Conservation (phyloP, 2,797 vertebrate species). For the Sebastes cheni region DNA sequence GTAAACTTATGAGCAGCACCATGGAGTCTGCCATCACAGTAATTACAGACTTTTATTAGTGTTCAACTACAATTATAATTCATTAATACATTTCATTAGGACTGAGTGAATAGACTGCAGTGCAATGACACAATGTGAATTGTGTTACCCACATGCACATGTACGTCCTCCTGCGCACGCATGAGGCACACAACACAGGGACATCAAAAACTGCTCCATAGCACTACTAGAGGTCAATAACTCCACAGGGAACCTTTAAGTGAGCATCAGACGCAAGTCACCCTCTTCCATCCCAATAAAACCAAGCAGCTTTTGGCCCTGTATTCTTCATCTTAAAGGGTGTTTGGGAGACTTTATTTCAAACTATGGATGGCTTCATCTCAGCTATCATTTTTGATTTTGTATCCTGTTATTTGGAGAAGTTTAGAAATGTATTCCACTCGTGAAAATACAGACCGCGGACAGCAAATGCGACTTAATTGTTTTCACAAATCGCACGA, state of each 20-base stretch:
- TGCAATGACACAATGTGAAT: accelerated
- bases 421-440: not conserved
- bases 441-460: not conserved
- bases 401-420: not conserved
- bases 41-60: not conserved
- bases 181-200: not conserved
- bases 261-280: not conserved
- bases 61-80: not conserved
- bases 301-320: not conserved
- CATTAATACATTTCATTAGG: not conserved
- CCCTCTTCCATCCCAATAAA: not conserved
- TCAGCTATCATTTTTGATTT: not conserved
- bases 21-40: not conserved
- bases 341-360: not conserved
- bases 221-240: too few relatives aligned
- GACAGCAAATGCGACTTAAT: not conserved
- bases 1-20: not conserved
- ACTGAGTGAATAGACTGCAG: not conserved
- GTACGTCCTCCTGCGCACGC: not conserved
- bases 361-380: not conserved
- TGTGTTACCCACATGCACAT: not conserved
- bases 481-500: not conserved
- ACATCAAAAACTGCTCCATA: not conserved
- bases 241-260: not conserved
- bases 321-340: not conserved